These are phyloP conservation scores for Drosophila sulfurigaster DNA, from an alignment of 1,140 invertebrate genomes.

Conservation along the genomic window DNA sequence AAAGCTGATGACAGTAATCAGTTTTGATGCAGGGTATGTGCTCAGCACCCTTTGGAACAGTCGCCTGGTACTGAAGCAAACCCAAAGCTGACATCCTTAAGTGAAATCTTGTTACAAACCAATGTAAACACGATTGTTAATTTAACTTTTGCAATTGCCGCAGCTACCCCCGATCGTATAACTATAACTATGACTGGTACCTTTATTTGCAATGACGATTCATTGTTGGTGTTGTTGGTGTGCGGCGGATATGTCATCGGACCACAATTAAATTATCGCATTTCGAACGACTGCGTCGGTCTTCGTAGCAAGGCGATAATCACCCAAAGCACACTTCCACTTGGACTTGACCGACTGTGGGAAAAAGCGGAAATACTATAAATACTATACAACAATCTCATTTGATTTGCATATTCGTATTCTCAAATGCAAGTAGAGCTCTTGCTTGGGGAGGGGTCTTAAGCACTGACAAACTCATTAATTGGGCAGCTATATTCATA, in stretches of 20 bases:
- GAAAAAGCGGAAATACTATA: conserved; percentile 59
- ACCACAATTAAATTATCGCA: conserved; percentile 84
- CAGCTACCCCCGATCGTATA: conserved; percentile 30
- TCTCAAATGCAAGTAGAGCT: neutral
- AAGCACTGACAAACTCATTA: conserved; percentile 32
- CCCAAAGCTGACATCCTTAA: conserved; percentile 82
- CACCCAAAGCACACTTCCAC: conserved; percentile 36
- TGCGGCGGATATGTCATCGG: conserved; percentile 67
- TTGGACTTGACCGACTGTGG: conserved; percentile 63
- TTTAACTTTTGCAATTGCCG: conserved; percentile 77
- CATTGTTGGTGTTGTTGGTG: conserved; percentile 9
- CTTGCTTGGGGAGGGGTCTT: conserved; percentile 10
- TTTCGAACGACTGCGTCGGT: conserved; percentile 69
- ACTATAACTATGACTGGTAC: conserved; percentile 13
- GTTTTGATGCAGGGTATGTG: conserved; percentile 68
- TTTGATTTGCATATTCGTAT: conserved; percentile 71
- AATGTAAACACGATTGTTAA: conserved; percentile 85
- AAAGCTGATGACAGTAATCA: conserved; percentile 82
- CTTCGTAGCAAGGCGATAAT: conserved; percentile 37
- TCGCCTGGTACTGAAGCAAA: conserved; percentile 23
- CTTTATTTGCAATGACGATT: neutral
- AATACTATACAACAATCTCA: conserved; percentile 41
- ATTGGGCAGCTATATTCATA: conserved; percentile 36
- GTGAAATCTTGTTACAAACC: conserved; percentile 85
- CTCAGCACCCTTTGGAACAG: conserved; percentile 3